These are phyloP conservation scores for Sebastes steindachneri DNA, from an alignment of 2,797 vertebrate species.

Conservation along the genomic window DNA sequence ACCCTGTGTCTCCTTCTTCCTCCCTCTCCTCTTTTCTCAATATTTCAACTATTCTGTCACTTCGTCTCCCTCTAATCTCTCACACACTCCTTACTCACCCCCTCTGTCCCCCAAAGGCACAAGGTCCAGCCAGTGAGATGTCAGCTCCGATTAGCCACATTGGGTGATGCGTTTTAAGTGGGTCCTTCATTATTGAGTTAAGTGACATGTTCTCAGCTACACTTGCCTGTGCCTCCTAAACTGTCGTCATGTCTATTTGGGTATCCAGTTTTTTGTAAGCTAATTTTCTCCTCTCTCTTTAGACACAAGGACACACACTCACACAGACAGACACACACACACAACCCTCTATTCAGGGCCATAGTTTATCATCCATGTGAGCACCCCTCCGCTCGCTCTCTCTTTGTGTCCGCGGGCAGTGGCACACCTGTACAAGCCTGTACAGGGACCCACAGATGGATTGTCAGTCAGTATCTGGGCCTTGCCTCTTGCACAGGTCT, in stretches of 20 bases:
- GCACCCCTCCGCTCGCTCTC: conserved; percentile 12
- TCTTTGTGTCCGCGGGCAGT: conserved; percentile 56
- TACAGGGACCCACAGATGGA: conserved; percentile 74
- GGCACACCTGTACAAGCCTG: conserved; percentile 70
- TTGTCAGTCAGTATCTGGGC: conserved; percentile 74
- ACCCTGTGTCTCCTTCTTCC: conserved; percentile 32
- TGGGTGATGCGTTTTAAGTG: conserved; percentile 59
- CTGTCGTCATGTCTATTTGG: conserved; percentile 55
- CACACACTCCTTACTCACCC: conserved; percentile 28
- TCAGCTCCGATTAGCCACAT: conserved; percentile 63
- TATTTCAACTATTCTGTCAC: conserved; percentile 60
- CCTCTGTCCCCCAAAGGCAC: conserved; percentile 27
- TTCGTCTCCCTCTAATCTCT: conserved; percentile 44
- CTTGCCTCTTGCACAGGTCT: conserved; percentile 47
- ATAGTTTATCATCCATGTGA: conserved; percentile 56
- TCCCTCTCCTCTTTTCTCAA: conserved; percentile 37
- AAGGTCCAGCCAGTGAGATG: conserved; percentile 54
- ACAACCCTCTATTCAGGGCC: conserved; percentile 27
- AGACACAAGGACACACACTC: conserved; percentile 30
- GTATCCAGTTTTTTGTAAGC: conserved; percentile 34
- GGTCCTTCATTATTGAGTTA: conserved; percentile 67
- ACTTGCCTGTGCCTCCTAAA: conserved; percentile 42
- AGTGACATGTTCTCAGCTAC: conserved; percentile 57
- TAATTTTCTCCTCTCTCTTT: conserved; percentile 24
- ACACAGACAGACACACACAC: conserved; percentile 25